Evolutionary conservation across 2,797 vertebrate genomes (phyloP).

Genomic region (Lagodon rhomboides): DNA sequence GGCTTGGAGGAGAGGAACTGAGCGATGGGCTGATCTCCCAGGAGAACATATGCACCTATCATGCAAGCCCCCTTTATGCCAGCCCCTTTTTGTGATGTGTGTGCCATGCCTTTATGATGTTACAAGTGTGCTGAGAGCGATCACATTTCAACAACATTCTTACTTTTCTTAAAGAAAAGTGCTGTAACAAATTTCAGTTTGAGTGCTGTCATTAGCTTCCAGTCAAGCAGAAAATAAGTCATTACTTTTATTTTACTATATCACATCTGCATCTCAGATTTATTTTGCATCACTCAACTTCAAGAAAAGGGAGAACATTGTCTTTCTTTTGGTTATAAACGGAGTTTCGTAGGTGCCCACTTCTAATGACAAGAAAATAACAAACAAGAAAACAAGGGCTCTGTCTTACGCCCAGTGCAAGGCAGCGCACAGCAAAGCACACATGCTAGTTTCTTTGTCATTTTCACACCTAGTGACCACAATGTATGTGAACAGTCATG

Average conservation of each 20-base stretch:
- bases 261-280: not conserved
- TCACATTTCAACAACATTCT: not conserved
- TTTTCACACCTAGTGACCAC: too few species aligned
- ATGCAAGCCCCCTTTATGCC: slow-evolving; percentile 27
- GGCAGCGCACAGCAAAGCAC: too few species aligned
- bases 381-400: too few species aligned
- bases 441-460: too few species aligned
- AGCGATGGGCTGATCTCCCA: slow-evolving; percentile 38
- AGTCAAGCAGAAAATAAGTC: slow-evolving; percentile 47
- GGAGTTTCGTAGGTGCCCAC: too few species aligned
- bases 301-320: not conserved
- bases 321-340: not conserved
- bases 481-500: too few species aligned
- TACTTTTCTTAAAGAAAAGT: not conserved
- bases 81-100: not conserved
- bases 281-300: not conserved
- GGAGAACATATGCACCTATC: slow-evolving; percentile 44
- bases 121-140: not conserved
- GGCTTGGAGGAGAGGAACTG: slow-evolving; percentile 7
- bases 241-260: slow-evolving; percentile 11
- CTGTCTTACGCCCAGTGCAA: too few species aligned
- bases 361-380: too few species aligned
- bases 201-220: slow-evolving; percentile 2
- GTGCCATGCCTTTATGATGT: not conserved
- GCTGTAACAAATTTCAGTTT: not conserved